phyloP scores from a whole-genome alignment of 64 coral and sea anemone genomes.

The Catalaphyllia jardinei region DNA sequence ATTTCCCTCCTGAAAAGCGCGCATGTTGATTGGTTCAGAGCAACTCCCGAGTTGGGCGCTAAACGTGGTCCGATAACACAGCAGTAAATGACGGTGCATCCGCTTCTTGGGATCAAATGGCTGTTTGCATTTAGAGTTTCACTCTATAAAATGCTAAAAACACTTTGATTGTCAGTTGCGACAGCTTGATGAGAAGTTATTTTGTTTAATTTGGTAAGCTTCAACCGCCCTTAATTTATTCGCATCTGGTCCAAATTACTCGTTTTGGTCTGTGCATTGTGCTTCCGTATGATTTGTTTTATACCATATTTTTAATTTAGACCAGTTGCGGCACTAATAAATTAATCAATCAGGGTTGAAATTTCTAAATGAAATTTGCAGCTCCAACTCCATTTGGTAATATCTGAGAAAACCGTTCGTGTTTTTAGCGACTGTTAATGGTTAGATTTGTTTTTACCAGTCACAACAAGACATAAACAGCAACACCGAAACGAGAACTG shows the following conservation, averaged over 20 bases:
- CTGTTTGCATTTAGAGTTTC: neutral
- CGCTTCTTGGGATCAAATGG: neutral
- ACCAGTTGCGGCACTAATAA: neutral
- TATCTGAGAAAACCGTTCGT: neutral
- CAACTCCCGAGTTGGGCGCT: neutral
- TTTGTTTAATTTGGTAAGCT: neutral
- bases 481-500: too few species aligned
- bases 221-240: neutral
- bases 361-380: neutral
- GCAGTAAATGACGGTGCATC: neutral
- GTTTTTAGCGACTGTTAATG: neutral
- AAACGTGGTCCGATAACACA: neutral
- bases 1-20: constrained; percentile 17
- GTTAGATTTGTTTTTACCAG: neutral
- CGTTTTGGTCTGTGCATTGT: neutral
- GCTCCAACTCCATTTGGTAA: neutral
- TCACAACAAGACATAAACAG: neutral
- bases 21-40: constrained; percentile 2
- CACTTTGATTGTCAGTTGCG: neutral
- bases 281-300: neutral
- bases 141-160: neutral
- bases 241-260: neutral
- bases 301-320: neutral
- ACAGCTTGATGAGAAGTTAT: neutral
- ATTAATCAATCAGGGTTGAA: neutral